phyloP scores from a whole-genome alignment of 2,113 vertebrate genomes.

The Ophiodon elongatus region DNA sequence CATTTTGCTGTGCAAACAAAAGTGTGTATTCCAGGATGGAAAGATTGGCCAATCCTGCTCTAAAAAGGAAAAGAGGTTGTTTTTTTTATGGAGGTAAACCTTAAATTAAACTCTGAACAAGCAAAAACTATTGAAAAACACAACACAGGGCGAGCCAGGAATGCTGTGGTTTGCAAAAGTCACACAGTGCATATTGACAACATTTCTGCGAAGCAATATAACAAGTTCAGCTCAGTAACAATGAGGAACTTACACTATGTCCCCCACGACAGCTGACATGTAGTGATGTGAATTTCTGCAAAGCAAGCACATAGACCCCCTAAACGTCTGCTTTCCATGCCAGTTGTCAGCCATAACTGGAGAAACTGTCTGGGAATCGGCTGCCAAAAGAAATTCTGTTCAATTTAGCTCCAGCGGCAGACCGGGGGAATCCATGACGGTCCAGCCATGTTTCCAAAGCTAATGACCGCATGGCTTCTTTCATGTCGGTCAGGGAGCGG shows the following conservation, averaged over 20 bases:
- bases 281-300: constrained; percentile 43
- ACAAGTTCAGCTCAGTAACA: constrained; percentile 40
- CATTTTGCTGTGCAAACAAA: constrained; percentile 46
- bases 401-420: constrained; percentile 15
- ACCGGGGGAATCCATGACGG: not conserved
- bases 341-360: constrained; percentile 31
- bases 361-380: constrained; percentile 33
- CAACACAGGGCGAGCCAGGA: constrained; percentile 32
- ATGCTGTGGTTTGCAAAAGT: constrained; percentile 64
- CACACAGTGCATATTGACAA: constrained; percentile 43
- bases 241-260: constrained; percentile 34
- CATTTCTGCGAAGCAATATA: constrained; percentile 28
- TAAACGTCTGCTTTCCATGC: constrained; percentile 32
- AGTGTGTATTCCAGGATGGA: constrained; percentile 46
- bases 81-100: constrained; percentile 23
- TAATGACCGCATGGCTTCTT: not conserved
- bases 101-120: constrained; percentile 63
- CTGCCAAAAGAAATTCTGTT: constrained; percentile 31
- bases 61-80: constrained; percentile 21
- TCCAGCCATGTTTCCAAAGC: not conserved
- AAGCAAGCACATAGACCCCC: constrained; percentile 34
- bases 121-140: constrained; percentile 49
- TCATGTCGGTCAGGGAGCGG: not conserved
- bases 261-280: constrained; percentile 51
- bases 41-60: constrained; percentile 26